Evolutionary conservation across 2,797 vertebrate species (phyloP).

Genomic region (Meda fulgida): DNA sequence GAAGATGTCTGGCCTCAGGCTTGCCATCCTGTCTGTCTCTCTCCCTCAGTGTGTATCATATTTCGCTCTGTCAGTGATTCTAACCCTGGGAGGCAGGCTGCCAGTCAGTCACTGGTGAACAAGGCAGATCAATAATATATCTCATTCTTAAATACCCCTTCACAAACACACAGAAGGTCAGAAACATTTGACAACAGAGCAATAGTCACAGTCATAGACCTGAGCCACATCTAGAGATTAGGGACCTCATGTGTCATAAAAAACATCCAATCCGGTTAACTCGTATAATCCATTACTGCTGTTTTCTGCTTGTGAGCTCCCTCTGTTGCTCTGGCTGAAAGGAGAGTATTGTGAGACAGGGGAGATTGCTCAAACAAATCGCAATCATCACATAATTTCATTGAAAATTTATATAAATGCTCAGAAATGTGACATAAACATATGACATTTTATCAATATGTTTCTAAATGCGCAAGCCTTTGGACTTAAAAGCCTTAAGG

Average conservation of each 20-base stretch:
- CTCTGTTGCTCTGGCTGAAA: no score
- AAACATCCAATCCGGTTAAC: no score
- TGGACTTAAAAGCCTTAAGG: no score
- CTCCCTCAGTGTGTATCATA: conserved; percentile 51
- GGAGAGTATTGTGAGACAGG: no score
- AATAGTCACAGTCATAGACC: not conserved
- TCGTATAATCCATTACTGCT: no score
- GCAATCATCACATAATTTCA: no score
- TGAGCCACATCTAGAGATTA: not conserved
- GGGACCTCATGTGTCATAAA: not conserved
- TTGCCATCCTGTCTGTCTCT: not conserved
- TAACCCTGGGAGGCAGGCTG: conserved; percentile 26
- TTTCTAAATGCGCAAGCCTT: no score
- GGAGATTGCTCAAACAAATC: no score
- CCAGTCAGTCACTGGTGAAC: conserved; percentile 57
- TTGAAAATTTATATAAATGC: no score
- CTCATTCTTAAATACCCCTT: conserved; percentile 73
- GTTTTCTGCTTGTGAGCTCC: no score
- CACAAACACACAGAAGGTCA: conserved; percentile 39
- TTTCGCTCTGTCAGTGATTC: conserved; percentile 57
- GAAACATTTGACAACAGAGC: not conserved
- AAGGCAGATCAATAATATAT: conserved; percentile 75
- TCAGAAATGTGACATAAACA: no score
- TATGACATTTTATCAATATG: no score
- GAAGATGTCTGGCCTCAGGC: not conserved